These are phyloP conservation scores for Amphipoea oculea DNA, from an alignment of 2,888 invertebrate genomes.

Conservation along the genomic window DNA sequence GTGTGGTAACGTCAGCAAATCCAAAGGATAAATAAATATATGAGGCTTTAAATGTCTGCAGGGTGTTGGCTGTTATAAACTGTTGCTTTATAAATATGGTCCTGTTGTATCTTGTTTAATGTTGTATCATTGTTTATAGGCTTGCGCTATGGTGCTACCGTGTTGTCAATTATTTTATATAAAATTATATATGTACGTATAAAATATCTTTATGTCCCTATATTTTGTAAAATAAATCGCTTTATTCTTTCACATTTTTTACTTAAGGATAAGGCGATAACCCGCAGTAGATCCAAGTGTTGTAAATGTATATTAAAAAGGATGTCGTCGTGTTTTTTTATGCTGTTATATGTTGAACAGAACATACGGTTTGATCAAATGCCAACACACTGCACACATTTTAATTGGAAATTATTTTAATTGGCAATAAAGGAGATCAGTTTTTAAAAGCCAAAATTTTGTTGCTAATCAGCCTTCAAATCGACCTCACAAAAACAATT, in stretches of 20 bases:
- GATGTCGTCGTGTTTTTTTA: conserved; percentile 74
- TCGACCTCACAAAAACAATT: conserved; percentile 32
- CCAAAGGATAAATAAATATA: conserved; percentile 66
- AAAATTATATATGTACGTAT: conserved; percentile 63
- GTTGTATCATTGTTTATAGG: conserved; percentile 76
- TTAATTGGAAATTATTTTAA: conserved; percentile 58
- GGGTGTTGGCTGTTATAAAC: conserved; percentile 88
- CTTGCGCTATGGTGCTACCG: conserved; percentile 81
- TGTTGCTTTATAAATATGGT: conserved; percentile 72
- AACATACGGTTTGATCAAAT: conserved; percentile 72
- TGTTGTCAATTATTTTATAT: conserved; percentile 76
- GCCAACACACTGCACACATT: conserved; percentile 90
- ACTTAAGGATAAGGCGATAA: conserved; percentile 65
- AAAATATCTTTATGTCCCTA: conserved; percentile 64
- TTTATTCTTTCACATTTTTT: conserved; percentile 67
- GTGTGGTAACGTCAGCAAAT: conserved; percentile 83
- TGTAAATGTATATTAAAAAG: conserved; percentile 78
- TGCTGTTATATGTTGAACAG: conserved; percentile 67
- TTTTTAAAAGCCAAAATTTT: conserved; percentile 48
- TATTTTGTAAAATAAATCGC: conserved; percentile 67
- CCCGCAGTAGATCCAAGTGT: conserved; percentile 87
- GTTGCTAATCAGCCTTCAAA: conserved; percentile 45
- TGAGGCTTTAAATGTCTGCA: conserved; percentile 89
- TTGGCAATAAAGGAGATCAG: conserved; percentile 69
- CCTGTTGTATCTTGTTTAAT: conserved; percentile 73